Conservation (phyloP, 2,888 invertebrate genomes). For the Hyalella azteca region DNA sequence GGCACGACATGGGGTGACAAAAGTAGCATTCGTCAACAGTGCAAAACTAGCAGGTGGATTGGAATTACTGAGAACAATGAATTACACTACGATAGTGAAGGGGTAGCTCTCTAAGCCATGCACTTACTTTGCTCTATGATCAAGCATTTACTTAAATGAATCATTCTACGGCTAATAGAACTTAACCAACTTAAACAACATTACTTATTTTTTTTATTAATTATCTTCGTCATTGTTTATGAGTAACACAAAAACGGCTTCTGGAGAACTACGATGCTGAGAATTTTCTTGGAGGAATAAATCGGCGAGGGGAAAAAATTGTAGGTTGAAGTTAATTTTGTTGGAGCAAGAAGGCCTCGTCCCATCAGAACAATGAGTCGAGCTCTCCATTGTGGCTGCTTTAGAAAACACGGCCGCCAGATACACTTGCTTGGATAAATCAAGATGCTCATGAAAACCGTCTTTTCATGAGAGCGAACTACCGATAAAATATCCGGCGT, state of each 20-base stretch:
- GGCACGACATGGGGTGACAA: background rate
- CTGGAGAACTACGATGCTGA: too few species aligned
- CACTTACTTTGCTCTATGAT: background rate
- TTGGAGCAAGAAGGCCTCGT: background rate
- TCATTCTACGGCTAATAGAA: background rate
- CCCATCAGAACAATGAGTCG: background rate
- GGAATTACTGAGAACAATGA: background rate
- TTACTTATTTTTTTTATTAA: too few species aligned
- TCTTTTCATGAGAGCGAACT: slow-evolving; percentile 26
- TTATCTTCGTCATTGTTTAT: too few species aligned
- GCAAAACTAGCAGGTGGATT: background rate
- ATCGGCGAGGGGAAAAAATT: background rate
- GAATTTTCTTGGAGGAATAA: background rate
- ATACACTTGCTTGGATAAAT: slow-evolving; percentile 17
- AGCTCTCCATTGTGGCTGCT: background rate
- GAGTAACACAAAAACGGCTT: too few species aligned
- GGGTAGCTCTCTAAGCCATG: background rate
- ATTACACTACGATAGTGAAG: background rate
- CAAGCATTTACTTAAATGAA: background rate
- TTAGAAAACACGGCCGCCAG: slow-evolving; percentile 6
- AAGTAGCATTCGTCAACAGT: background rate
- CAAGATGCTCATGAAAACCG: slow-evolving; percentile 26
- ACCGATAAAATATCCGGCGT: slow-evolving; percentile 11
- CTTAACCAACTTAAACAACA: background rate
- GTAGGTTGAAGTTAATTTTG: background rate